Percentiles rank a stretch among this genome's conserved stretches.
Conservation (phyloP, 2,113 vertebrate genomes). For the Capra hircus region DNA sequence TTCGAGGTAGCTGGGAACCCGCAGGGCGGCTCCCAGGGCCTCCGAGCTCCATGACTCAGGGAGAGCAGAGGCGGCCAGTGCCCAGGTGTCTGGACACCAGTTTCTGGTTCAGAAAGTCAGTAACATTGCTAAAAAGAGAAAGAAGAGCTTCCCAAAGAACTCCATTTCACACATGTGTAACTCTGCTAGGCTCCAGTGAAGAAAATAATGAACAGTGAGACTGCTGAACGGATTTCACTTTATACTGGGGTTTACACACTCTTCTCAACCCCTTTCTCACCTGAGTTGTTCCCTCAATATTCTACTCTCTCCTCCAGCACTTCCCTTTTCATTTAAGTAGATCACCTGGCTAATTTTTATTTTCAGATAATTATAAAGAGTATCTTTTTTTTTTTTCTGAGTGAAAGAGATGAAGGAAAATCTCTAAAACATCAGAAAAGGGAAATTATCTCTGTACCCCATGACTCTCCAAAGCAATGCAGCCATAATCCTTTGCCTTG, state of each 20-base stretch:
- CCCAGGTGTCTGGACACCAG: background rate
- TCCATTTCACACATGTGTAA: background rate
- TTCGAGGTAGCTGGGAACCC: background rate
- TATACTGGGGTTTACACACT: background rate
- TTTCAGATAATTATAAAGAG: background rate
- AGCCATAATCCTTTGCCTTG: background rate
- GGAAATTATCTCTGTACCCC: background rate
- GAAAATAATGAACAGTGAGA: background rate
- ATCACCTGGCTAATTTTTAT: background rate
- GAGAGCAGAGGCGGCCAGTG: fast-evolving
- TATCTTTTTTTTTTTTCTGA: background rate
- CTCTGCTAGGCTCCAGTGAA: too few species aligned
- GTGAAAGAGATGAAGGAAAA: background rate
- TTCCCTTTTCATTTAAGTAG: background rate
- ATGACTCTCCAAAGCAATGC: background rate
- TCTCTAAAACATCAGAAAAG: background rate
- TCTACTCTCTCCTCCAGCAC: background rate
- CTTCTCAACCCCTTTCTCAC: background rate
- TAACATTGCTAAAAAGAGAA: background rate
- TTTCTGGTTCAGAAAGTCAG: background rate
- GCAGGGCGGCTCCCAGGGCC: fast-evolving
- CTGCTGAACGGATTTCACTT: background rate
- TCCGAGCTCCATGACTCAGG: fast-evolving
- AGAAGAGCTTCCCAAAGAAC: background rate
- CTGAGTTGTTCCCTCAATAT: too few species aligned